Evolutionary conservation across 1,140 invertebrate genomes (phyloP), one percentile per base, ranked within the genome.

Genomic region (Brachionus rotundiformis): DNA sequence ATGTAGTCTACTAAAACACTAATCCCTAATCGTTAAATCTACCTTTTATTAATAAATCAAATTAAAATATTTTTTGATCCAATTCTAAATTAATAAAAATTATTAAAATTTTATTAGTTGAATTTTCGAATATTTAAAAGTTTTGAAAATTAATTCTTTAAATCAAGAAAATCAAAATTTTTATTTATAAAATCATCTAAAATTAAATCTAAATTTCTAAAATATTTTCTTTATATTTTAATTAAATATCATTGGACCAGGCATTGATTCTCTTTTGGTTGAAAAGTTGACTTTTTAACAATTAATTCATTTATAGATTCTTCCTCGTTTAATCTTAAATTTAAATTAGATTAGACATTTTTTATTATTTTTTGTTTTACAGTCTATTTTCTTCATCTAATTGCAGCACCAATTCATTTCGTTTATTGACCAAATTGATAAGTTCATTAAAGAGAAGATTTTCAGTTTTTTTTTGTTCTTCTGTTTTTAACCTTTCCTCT

Each of bases 381-480:
- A 79, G 41, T 63, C 41, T 79, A 79, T 79, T 79, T 41, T 79
- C 76, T 59, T 79, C 44, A 31, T 79, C 76, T 13, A 79, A 39
- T 19, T 79, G 76, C 8, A 59, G 7, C 2, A 79, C 76, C 36
- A 79, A 27, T 27, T 79, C 76, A 63, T 79, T 79, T 54, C 76
- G 6, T 39, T 79, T 54, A 16, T 79, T 39, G 0, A 79, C 76
- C n/a, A 79, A 33, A 59, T 49, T 79, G 11, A 79, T 63, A 19
- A 79, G 47, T 31, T 79, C 47, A 59, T 54, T 79, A 25, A 79
- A 79, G 3, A 79, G 29, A 39, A 54, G 25, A 1, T 25, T 59
- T 63, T 79, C 76, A 31, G 59, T 54, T 23, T 33, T 54, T 41
- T 79, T 79, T 19, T 79, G 76, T 31, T 79, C 76, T 36, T 79